These are phyloP conservation scores for Bos javanicus DNA, from an alignment of 2,113 vertebrate species.

Conservation along the genomic window DNA sequence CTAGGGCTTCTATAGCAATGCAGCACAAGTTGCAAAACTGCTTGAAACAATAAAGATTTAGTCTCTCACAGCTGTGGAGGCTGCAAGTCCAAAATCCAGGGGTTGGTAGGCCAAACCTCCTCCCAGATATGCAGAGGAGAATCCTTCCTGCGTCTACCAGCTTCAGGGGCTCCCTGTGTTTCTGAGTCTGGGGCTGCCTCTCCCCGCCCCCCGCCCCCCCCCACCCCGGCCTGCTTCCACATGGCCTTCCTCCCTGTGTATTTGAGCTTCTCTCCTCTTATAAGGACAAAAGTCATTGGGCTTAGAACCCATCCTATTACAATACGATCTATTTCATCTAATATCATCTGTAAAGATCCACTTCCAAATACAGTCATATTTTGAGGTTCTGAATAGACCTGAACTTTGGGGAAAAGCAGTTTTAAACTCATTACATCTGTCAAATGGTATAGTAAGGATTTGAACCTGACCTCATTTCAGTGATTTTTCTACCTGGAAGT, in stretches of 20 bases:
- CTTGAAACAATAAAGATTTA: neutral
- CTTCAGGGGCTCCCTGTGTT: neutral
- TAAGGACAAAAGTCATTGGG: neutral
- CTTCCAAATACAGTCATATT: neutral
- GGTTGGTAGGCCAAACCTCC: neutral
- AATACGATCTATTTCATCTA: neutral
- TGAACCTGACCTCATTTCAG: neutral
- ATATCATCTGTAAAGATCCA: neutral
- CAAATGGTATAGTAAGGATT: neutral
- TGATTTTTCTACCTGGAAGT: neutral
- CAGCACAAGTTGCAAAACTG: neutral
- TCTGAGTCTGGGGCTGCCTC: neutral
- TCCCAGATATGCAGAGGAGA: neutral
- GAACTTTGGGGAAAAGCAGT: neutral
- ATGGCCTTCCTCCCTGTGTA: neutral
- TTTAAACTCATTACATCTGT: neutral
- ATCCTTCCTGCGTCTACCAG: neutral
- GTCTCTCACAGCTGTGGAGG: neutral
- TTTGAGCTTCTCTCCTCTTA: neutral
- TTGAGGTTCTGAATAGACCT: neutral
- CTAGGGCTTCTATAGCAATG: neutral
- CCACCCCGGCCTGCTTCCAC: neutral
- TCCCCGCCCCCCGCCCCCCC: no score
- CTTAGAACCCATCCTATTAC: neutral
- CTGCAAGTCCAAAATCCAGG: neutral